Evolutionary conservation across 2,888 invertebrate genomes (phyloP).

Genomic region (Zeuzera pyrina): DNA sequence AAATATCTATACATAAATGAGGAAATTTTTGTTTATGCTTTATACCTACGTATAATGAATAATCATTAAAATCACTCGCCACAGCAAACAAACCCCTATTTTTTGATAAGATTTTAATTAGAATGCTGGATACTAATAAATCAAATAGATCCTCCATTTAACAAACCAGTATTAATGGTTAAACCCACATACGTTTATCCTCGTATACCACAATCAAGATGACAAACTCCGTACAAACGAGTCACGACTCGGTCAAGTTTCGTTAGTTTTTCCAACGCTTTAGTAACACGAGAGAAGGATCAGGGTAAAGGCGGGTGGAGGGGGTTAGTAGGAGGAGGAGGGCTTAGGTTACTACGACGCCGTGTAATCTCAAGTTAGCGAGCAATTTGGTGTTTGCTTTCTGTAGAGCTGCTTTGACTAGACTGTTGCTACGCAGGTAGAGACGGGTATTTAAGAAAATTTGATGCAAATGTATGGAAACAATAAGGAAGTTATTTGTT

Average conservation of each 20-base stretch:
- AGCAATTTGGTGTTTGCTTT: slow-evolving; percentile 64
- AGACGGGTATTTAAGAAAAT: background rate
- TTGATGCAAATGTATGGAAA: too few relatives aligned
- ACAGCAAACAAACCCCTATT: background rate
- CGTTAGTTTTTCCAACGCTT: slow-evolving; percentile 32
- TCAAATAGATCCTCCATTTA: too few relatives aligned
- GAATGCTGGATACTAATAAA: too few relatives aligned
- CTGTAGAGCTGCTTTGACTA: slow-evolving; percentile 41
- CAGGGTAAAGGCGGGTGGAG: slow-evolving; percentile 13
- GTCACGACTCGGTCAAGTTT: slow-evolving; percentile 30
- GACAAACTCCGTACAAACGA: slow-evolving; percentile 23
- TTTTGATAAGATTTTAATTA: background rate
- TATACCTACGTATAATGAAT: too few relatives aligned
- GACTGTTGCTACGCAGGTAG: slow-evolving; percentile 25
- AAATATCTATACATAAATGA: too few relatives aligned
- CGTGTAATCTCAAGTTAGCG: slow-evolving; percentile 57
- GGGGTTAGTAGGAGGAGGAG: slow-evolving; percentile 12
- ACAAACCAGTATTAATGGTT: too few relatives aligned
- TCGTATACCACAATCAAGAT: slow-evolving; percentile 28
- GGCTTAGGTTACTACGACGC: slow-evolving; percentile 20
- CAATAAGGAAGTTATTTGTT: too few relatives aligned
- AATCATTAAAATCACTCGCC: slow-evolving; percentile 7
- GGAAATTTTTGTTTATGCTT: too few relatives aligned
- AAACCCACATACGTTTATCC: too few relatives aligned
- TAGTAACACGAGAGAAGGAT: slow-evolving; percentile 31